These are phyloP conservation scores for Phymorhynchus buccinoides DNA, from an alignment of 1,140 invertebrate species.

Conservation along the genomic window DNA sequence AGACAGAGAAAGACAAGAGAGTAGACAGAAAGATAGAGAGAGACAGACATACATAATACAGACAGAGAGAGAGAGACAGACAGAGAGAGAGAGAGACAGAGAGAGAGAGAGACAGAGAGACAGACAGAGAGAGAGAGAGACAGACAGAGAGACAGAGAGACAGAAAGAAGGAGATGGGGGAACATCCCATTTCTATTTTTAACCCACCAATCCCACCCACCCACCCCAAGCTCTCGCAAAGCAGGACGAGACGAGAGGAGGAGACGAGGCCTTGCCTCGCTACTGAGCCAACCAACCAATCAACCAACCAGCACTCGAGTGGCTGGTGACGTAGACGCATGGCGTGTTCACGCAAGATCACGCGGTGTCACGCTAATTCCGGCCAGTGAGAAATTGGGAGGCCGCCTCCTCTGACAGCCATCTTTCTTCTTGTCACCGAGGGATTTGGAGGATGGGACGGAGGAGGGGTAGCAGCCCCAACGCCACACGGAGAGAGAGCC, in stretches of 20 bases:
- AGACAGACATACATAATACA: too few species aligned
- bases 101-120: too few species aligned
- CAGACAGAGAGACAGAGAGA: too few species aligned
- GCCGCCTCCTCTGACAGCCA: slow-evolving; percentile 31
- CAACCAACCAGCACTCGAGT: not conserved
- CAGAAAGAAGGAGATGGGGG: not conserved
- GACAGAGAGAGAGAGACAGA: too few species aligned
- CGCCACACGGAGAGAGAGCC: not conserved
- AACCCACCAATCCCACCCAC: not conserved
- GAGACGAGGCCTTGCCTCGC: too few species aligned
- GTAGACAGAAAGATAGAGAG: not conserved
- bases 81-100: too few species aligned
- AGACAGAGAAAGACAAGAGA: too few species aligned
- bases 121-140: too few species aligned
- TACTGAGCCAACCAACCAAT: too few species aligned
- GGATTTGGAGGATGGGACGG: not conserved
- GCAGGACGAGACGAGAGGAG: too few species aligned
- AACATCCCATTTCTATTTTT: not conserved
- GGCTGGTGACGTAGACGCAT: slow-evolving; percentile 34
- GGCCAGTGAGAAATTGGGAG: slow-evolving; percentile 38
- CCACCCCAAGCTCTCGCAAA: not conserved
- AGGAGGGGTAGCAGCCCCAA: too few species aligned
- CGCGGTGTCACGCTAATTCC: slow-evolving; percentile 36
- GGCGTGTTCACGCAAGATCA: slow-evolving; percentile 37
- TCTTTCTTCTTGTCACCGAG: slow-evolving; percentile 40